Percentiles rank a stretch among this genome's conserved stretches.
Conservation (phyloP, 2,888 invertebrate species). For the Pterobdella sp. region DNA sequence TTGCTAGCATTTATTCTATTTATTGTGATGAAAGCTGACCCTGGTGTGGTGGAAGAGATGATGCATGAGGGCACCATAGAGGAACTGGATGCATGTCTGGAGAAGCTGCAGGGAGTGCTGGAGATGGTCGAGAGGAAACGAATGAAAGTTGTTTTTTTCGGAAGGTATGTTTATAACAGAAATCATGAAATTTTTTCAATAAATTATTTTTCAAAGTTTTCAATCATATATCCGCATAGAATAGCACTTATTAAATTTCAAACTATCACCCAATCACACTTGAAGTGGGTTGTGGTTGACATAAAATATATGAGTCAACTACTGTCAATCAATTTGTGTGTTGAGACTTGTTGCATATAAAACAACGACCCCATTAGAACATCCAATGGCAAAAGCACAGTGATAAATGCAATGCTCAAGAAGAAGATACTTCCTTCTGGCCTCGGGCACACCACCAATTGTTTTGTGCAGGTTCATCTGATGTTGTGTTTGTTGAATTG, state of each 20-base stretch:
- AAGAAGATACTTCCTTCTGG: slow-evolving; percentile 93
- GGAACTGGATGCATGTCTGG: slow-evolving; percentile 69
- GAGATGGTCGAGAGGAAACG: slow-evolving; percentile 92
- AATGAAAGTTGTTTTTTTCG: slow-evolving; percentile 84
- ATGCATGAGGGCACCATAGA: slow-evolving; percentile 52
- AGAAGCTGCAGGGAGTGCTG: slow-evolving; percentile 83
- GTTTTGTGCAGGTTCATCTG: slow-evolving; percentile 81
- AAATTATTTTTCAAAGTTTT: not conserved
- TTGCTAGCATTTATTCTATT: too few species aligned
- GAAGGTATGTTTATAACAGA: slow-evolving; percentile 56
- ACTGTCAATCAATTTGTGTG: not conserved
- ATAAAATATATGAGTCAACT: too few species aligned
- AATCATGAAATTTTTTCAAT: not conserved
- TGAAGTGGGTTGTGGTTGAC: not conserved
- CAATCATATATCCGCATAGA: not conserved
- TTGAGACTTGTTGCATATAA: slow-evolving; percentile 1
- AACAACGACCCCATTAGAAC: slow-evolving; percentile 70
- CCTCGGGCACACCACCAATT: slow-evolving; percentile 98
- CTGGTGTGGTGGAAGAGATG: slow-evolving; percentile 53
- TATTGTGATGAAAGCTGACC: not conserved
- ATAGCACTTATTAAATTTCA: not conserved
- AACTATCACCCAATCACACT: not conserved
- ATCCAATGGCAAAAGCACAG: slow-evolving; percentile 97
- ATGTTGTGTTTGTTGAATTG: not conserved
- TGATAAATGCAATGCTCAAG: slow-evolving; percentile 96